These are phyloP conservation scores for Leptopterna dolabrata DNA, from an alignment of 2,888 invertebrate species.

Conservation along the genomic window DNA sequence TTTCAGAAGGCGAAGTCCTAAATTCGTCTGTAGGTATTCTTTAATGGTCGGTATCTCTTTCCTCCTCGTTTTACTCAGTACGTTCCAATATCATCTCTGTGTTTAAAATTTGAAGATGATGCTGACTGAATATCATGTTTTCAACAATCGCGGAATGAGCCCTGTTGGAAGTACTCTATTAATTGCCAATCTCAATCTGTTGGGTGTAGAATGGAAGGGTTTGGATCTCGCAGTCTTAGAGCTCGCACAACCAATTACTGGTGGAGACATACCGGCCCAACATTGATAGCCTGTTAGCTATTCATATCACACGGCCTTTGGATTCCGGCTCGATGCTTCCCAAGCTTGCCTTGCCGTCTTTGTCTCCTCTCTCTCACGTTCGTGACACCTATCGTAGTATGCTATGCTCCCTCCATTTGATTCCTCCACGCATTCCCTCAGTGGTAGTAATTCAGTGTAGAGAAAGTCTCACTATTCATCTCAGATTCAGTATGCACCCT, in stretches of 20 bases:
- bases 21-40: too few relatives aligned
- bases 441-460: too few relatives aligned
- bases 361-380: not conserved
- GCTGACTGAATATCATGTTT: not conserved
- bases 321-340: not conserved
- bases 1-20: too few relatives aligned
- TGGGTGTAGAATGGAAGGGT: not conserved
- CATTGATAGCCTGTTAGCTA: constrained; percentile 18
- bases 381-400: not conserved
- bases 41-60: too few relatives aligned
- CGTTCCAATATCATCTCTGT: too few relatives aligned
- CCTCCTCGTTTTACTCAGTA: too few relatives aligned
- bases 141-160: not conserved
- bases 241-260: not conserved
- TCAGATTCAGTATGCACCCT: too few relatives aligned
- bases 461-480: too few relatives aligned
- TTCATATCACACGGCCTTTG: constrained; percentile 10
- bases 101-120: too few relatives aligned
- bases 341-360: not conserved
- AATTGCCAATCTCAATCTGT: not conserved
- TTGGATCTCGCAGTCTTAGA: not conserved
- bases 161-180: not conserved
- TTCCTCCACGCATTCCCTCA: not conserved
- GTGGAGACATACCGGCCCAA: not conserved
- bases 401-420: not conserved